Evolutionary conservation across 2,113 vertebrate species (phyloP).

Genomic region (Empidonax alnorum): DNA sequence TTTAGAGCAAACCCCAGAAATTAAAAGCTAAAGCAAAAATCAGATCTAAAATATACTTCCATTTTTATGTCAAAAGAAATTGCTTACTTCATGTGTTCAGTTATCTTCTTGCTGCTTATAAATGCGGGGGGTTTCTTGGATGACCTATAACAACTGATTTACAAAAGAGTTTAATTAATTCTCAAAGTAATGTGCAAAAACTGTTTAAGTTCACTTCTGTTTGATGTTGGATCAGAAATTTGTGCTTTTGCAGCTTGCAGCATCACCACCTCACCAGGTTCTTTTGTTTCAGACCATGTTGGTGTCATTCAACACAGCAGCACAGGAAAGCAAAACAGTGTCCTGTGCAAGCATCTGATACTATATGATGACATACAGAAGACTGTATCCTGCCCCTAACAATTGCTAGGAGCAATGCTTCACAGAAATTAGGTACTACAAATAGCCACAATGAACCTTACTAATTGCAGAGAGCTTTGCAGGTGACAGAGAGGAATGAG

Average conservation of each 20-base stretch:
- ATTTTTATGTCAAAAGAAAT: not conserved
- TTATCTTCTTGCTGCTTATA: not conserved
- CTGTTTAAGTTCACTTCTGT: not conserved
- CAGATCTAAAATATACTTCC: not conserved
- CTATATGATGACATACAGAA: not conserved
- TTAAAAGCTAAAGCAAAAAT: not conserved
- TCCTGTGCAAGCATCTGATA: not conserved
- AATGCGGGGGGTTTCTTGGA: not conserved
- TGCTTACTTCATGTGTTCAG: not conserved
- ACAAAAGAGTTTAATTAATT: not conserved
- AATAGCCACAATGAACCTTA: not conserved
- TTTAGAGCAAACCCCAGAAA: not conserved
- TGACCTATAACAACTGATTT: not conserved
- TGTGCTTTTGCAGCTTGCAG: not conserved
- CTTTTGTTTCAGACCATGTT: not conserved
- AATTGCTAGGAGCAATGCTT: not conserved
- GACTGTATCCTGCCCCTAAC: not conserved
- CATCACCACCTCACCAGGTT: not conserved
- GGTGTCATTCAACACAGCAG: not conserved
- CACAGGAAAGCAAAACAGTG: not conserved
- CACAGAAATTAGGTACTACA: not conserved
- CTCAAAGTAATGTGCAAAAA: not conserved
- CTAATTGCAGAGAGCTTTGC: slow-evolving; percentile 20
- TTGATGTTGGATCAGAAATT: not conserved
- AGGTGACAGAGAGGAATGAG: slow-evolving; percentile 18